Conservation (phyloP, 2,888 invertebrate species). For the Seira musarum region DNA sequence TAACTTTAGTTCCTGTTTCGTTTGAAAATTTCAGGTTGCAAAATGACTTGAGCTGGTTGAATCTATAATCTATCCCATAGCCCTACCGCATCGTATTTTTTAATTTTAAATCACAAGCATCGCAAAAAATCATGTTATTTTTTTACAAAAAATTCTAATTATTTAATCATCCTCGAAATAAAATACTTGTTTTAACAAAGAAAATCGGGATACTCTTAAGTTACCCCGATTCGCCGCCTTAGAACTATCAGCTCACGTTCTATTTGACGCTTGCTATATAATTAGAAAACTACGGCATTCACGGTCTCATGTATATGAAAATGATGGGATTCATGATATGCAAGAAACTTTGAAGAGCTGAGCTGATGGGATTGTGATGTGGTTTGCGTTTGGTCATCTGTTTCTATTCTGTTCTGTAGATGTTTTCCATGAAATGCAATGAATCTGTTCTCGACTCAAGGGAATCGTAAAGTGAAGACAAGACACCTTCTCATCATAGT, state of each 20-base stretch:
- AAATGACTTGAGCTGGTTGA: no score
- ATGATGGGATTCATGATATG: not conserved
- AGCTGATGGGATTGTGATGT: not conserved
- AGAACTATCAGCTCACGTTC: no score
- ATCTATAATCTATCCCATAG: no score
- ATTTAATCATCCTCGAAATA: not conserved
- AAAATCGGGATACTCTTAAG: not conserved
- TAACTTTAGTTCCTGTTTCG: no score
- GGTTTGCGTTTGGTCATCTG: no score
- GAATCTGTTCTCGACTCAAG: conserved; percentile 31
- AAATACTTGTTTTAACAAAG: not conserved
- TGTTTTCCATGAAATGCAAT: conserved; percentile 41
- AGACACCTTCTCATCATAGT: conserved; percentile 40
- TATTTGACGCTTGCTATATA: conserved; percentile 3
- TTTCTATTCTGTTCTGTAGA: no score
- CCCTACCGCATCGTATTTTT: no score
- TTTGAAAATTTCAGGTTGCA: no score
- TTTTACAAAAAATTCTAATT: not conserved
- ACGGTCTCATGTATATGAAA: conserved; percentile 21
- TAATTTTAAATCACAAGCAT: no score
- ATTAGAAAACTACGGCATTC: not conserved
- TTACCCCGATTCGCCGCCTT: no score
- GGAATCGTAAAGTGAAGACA: not conserved
- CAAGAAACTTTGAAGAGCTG: no score
- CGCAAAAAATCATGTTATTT: no score